Evolutionary conservation across 2,113 vertebrate species (phyloP), one percentile per base, ranked within the genome.

Genomic region (Planiliza haematocheilus): DNA sequence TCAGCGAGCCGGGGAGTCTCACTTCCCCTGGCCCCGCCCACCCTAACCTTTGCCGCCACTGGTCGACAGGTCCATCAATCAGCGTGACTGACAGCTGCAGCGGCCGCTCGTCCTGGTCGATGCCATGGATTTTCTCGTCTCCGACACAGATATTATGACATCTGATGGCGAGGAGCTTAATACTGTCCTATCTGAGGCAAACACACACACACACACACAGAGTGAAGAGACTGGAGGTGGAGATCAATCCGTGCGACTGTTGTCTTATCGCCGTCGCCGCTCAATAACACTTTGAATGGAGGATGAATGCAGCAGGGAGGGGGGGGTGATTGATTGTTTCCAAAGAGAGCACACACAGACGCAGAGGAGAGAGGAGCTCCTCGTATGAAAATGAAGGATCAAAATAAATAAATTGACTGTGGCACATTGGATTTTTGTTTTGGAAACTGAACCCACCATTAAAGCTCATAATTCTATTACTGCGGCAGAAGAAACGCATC

Each of bases 61-160:
- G 82, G 82, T 18, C n/a, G 78, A 87, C 70, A 83, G 89, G 70
- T 90, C 72, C 85, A 91, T 92, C 91, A 74, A 74, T 92, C 91
- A 89, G 2, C 13, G 1, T 77, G 79, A 89, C 18, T 61, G 88
- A 79, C 88, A 60, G 78, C 79, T 58, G 78, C 64, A 53, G 84
- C 53, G 53, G 84, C 78, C 60, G 59, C 78, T 86, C 69, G 34
- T 74, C 58, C 41, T 12, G 55, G 81, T 93, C 90, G 53, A 92
- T 93, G 4, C 7, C 49, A 89, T 90, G 70, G 90, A 93, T 91
- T 79, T 85, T 10, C 48, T 80, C 41, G 56, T 71, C 70, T 77
- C 43, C 63, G 58, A 63, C 63, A 11, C 66, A 65, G 81, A 75
- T 82, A 82, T 84, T 80, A 88, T 87, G 88, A 89, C 85, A 87